Base-by-base conservation (phyloP, 1,140 invertebrate species). In the Spodoptera litura region DNA sequence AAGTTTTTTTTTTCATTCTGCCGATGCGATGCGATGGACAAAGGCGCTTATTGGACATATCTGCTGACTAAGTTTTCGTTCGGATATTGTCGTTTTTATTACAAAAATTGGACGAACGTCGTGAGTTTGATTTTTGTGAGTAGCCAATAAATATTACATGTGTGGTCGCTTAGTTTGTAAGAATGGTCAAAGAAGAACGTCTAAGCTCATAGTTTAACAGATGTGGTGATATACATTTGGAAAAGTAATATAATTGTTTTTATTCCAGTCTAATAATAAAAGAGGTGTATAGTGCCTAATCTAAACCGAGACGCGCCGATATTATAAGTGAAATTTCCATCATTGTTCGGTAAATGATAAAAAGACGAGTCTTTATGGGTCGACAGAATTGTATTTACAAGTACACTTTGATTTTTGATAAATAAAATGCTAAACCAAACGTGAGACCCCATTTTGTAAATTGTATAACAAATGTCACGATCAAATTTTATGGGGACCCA, bases 1-100 rank as follows among this genome's bases (percentile, higher is more conserved):
- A 75, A 31, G 73, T 68, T 68, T 59, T 79, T 59, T 79, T 80
- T 79, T 80, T 80, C 70, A 70, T 62, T 75, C 44, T 73, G 64
- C 35, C 15, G 35, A 68, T 70, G 62, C 15, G 35, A 68, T 70
- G 62, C 15, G 51, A 68, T 70, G 62, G 49, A 53, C 78, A 74
- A 66, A 15, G 77, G 77, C 56, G 77, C 38, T 77, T 80, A 80
- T 80, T 80, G 73, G 73, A 76, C 71, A 51, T 71, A 55, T 64
- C 20, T 38, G 79, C 79, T 77, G 79, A 80, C 73, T 61, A 78
- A 72, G 77, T 78, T 78, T 6, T 58, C 44, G 31, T 77, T 56
- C n/a, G 13, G 61, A 56, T 77, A 77, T 66, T 66, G 61, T 68
- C 52, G 61, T 56, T 77, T 77, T 75, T 75, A 75, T 75, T 75